These are phyloP conservation scores for Acyrthosiphon pisum DNA, from an alignment of 1,140 invertebrate species.

Conservation along the genomic window DNA sequence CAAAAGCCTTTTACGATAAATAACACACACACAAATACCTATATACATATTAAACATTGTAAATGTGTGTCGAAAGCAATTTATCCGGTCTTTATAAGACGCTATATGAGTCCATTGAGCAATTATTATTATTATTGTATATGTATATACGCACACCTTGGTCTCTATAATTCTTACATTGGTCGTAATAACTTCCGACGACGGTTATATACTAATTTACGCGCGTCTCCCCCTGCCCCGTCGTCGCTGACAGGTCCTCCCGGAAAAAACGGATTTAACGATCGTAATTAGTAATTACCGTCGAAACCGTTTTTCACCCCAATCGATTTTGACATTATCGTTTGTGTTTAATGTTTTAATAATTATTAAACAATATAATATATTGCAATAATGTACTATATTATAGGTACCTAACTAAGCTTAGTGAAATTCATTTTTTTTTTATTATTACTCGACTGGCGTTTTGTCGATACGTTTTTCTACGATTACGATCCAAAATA, in stretches of 20 bases:
- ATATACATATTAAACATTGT: neutral
- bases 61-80: slow-evolving; percentile 22
- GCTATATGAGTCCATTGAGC: neutral
- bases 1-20: neutral
- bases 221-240: neutral
- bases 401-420: neutral
- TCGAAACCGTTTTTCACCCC: neutral
- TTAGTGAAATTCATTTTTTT: neutral
- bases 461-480: neutral
- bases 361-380: neutral
- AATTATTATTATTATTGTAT: neutral
- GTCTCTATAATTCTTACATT: neutral
- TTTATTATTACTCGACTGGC: neutral
- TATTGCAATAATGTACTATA: too few relatives aligned
- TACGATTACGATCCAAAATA: neutral
- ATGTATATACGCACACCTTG: neutral
- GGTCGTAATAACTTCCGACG: neutral
- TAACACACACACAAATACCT: neutral
- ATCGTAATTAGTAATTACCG: neutral
- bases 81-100: slow-evolving; percentile 45
- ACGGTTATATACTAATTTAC: neutral
- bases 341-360: neutral
- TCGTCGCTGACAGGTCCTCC: neutral
- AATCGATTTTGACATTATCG: neutral
- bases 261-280: neutral